phyloP scores from a whole-genome alignment of 1,140 invertebrate genomes.

The Scylla paramamosain region DNA sequence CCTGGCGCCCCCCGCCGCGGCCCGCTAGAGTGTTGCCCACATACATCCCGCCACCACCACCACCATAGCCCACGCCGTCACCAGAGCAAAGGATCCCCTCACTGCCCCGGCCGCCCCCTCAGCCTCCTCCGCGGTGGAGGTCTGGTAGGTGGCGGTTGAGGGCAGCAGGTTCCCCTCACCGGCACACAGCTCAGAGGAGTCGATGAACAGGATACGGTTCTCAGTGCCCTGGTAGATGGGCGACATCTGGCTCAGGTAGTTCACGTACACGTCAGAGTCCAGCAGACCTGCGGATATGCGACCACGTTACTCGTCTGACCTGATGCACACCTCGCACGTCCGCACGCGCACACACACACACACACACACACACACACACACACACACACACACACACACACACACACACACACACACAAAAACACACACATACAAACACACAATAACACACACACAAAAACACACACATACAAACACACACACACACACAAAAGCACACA shows the following conservation, averaged over 20 bases:
- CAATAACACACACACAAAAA: conserved; percentile 42
- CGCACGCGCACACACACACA: conserved; percentile 21
- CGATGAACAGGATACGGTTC: conserved; percentile 75
- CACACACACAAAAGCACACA: conserved; percentile 3
- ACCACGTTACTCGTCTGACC: background rate
- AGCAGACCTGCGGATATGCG: conserved; percentile 59
- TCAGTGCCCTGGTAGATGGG: conserved; percentile 75
- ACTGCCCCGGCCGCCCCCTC: background rate
- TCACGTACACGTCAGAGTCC: conserved; percentile 70
- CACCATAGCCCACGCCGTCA: background rate
- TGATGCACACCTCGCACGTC: background rate
- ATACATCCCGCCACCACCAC: conserved; percentile 33
- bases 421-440: background rate
- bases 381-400: conserved; percentile 24
- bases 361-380: conserved; percentile 45
- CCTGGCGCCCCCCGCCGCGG: background rate
- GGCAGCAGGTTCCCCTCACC: conserved; percentile 51
- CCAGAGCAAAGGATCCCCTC: background rate
- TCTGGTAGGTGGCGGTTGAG: background rate
- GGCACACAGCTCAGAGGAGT: conserved; percentile 68
- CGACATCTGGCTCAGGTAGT: conserved; percentile 65
- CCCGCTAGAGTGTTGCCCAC: background rate
- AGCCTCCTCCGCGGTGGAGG: background rate
- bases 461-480: conserved; percentile 32
- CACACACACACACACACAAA: conserved; percentile 65